These are phyloP conservation scores for Agapostemon virescens DNA, from an alignment of 2,888 invertebrate species.

Conservation along the genomic window DNA sequence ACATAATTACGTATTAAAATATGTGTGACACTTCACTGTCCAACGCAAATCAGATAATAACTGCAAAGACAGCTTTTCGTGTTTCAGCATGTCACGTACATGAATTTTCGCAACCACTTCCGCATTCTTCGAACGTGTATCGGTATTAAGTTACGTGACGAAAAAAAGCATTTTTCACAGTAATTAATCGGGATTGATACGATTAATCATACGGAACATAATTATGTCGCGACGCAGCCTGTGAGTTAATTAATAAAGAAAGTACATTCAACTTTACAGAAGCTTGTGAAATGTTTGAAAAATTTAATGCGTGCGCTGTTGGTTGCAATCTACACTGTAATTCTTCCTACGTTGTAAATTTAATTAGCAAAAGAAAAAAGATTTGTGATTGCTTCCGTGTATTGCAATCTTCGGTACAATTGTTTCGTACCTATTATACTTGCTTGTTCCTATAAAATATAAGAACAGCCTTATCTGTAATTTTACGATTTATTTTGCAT, in stretches of 20 bases:
- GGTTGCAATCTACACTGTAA: neutral
- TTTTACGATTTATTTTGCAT: neutral
- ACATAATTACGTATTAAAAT: neutral
- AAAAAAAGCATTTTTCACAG: conserved; percentile 32
- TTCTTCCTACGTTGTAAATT: neutral
- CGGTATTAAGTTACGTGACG: conserved; percentile 36
- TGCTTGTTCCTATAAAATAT: neutral
- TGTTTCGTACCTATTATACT: neutral
- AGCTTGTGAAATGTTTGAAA: neutral
- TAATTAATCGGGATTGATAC: conserved; percentile 29
- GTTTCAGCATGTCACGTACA: conserved; percentile 53
- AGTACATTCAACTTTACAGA: conserved; percentile 3
- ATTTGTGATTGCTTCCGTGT: neutral
- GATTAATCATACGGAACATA: conserved; percentile 8
- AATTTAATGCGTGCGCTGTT: neutral
- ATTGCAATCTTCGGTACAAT: neutral
- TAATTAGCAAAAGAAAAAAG: neutral
- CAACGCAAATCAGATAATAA: conserved; percentile 20
- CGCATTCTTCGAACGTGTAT: conserved; percentile 65
- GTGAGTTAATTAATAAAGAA: conserved; percentile 11
- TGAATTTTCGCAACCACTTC: conserved; percentile 65
- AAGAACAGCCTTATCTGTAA: neutral
- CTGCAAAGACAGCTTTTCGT: conserved; percentile 58
- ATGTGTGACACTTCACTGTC: neutral
- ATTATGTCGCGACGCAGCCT: neutral